Conservation (phyloP, 2,113 vertebrate species). For the Gracilinanus agilis region DNA sequence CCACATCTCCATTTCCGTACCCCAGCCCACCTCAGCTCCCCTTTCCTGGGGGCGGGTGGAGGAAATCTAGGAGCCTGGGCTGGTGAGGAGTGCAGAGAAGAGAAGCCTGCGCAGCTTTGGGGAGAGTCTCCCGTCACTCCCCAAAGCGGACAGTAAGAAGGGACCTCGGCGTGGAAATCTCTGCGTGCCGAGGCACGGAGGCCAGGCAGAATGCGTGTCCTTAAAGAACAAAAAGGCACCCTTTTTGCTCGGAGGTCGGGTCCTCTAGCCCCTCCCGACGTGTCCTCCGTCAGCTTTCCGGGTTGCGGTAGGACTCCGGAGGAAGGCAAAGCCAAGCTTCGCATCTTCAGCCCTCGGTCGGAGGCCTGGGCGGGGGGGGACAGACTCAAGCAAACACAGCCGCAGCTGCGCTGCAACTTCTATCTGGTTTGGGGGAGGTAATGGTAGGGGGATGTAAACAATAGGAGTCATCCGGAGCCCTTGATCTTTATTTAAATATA, state of each 20-base stretch:
- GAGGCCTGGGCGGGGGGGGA: background rate
- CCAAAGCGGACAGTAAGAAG: background rate
- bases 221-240: background rate
- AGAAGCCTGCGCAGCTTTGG: background rate
- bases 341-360: background rate
- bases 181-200: background rate
- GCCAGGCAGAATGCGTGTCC: background rate
- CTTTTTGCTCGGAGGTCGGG: background rate
- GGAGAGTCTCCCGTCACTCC: background rate
- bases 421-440: background rate
- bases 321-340: background rate
- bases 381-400: background rate
- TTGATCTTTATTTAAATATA: constrained; percentile 88
- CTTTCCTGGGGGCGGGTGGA: background rate
- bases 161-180: background rate
- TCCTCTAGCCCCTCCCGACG: background rate
- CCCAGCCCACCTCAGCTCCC: background rate
- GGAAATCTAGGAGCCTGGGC: background rate
- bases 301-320: background rate
- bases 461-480: constrained; percentile 72
- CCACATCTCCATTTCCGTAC: background rate
- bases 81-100: background rate
- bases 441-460: constrained; percentile 81
- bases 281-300: background rate
- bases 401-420: background rate